Evolutionary conservation across 30 jellyfish, hydroid and myxozoan genomes (phyloP), one percentile per base, ranked within the genome.

Genomic region (Rhopilema esculentum): DNA sequence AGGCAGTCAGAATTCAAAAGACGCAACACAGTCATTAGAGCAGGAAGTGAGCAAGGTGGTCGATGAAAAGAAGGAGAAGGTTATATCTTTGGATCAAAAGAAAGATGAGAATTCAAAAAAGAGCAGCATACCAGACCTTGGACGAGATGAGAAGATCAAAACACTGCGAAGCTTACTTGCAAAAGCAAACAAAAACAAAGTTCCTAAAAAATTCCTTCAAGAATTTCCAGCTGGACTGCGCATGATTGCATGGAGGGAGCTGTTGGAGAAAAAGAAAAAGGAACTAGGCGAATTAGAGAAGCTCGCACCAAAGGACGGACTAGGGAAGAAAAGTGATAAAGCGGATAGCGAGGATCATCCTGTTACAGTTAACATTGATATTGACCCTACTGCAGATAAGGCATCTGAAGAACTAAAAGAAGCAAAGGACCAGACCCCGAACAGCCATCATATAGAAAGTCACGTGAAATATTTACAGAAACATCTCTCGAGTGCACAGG

Each of bases 201-300:
- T 96, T 26, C 99, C 99, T 23, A 73, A 79, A 61, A 91, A 88
- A 71, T 96, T 96, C 52, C 80, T 96, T 18, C 90, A 95, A 22
- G 96, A 91, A 27, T 89, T 96, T 49, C 99, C 99, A 49, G 89
- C 94, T 1, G 99, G 99, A 9, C 62, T 96, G 72, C 78, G 99
- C 48, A 96, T 96, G 99, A 96, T 96, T 6, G 99, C 98, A 20
- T 96, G 99, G 99, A 53, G 95, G 30, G 97, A 96, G 78, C 88
- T 96, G 53, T 79, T 96, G 12, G 88, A 78, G 1, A 96, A 91
- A 92, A 96, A 96, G 89, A 82, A 72, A 67, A 74, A 74, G 25
- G 98, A 96, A 50, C 89, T 96, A 27, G 87, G 50, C 22, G 93
- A 88, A 75, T 71, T 96, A 49, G 97, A 94, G 65, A 69, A 63